Evolutionary conservation across 2,888 invertebrate genomes (phyloP).

Genomic region (Exocentrus adspersus): DNA sequence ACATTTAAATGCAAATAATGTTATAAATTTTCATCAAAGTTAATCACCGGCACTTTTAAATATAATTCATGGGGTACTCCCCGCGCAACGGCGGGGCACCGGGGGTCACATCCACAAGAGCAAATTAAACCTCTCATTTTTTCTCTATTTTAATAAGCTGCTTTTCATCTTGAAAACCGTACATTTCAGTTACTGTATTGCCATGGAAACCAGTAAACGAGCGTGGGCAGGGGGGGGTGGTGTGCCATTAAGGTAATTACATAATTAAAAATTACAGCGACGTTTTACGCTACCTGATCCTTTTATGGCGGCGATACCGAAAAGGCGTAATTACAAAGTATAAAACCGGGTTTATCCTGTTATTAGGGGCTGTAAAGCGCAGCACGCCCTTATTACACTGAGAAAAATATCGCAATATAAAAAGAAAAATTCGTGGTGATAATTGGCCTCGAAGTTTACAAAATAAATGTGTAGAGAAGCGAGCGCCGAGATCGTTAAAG

Average conservation of each 20-base stretch:
- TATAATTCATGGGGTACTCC: conserved; percentile 28
- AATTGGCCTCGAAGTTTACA: neutral
- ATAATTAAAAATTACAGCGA: conserved; percentile 8
- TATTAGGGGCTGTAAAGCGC: neutral
- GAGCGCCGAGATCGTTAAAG: neutral
- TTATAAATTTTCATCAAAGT: conserved; percentile 31
- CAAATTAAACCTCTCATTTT: no score
- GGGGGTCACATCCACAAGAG: no score
- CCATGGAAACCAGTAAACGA: no score
- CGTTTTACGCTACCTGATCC: neutral
- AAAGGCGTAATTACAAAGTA: conserved; percentile 9
- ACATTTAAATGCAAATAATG: conserved; percentile 29
- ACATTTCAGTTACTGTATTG: no score
- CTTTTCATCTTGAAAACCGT: no score
- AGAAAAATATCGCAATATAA: neutral
- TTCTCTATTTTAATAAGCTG: no score
- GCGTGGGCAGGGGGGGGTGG: neutral
- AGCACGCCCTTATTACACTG: neutral
- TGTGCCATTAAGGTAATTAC: conserved; percentile 2
- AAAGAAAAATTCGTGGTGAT: no score
- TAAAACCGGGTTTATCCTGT: neutral
- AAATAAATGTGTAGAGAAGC: neutral
- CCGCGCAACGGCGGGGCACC: no score
- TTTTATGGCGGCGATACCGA: neutral
- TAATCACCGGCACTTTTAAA: conserved; percentile 23